Percentiles rank a stretch among this genome's conserved stretches.
Evolutionary conservation across 1,140 invertebrate species (phyloP).

Genomic region (Zaprionus ornatus): DNA sequence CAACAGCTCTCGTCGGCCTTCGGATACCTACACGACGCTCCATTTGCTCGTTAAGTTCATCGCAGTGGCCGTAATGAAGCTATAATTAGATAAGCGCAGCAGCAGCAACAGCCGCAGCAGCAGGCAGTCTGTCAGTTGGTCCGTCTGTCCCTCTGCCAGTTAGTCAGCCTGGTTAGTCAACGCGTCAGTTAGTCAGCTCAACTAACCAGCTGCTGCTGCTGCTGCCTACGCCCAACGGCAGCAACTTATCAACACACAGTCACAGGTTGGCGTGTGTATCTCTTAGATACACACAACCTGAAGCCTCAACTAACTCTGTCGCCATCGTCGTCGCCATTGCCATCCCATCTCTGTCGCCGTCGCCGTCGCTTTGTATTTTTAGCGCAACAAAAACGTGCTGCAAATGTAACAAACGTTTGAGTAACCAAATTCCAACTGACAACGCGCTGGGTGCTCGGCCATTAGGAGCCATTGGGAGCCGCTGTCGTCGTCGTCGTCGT

Average conservation of each 20-base stretch:
- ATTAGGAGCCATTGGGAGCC: conserved; percentile 26
- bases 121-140: conserved; percentile 12
- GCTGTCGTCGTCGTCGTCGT: neutral
- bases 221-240: conserved; percentile 33
- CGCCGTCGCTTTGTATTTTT: conserved; percentile 57
- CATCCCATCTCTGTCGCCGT: neutral
- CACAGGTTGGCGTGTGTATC: conserved; percentile 38
- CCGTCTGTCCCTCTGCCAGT: conserved; percentile 4
- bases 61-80: conserved; percentile 68
- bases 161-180: conserved; percentile 13
- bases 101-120: conserved; percentile 30
- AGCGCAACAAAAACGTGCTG: conserved; percentile 42
- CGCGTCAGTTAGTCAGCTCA: conserved; percentile 21
- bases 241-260: conserved; percentile 1
- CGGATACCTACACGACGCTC: conserved; percentile 29
- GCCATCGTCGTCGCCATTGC: neutral
- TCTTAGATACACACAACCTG: conserved; percentile 37
- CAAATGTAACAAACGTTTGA: conserved; percentile 65
- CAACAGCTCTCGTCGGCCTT: conserved; percentile 21
- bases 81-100: conserved; percentile 78
- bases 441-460: conserved; percentile 28
- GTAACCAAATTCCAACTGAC: conserved; percentile 72
- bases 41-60: conserved; percentile 55
- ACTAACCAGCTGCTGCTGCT: conserved; percentile 49
- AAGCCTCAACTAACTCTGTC: neutral